Conservation (phyloP, 2,113 vertebrate species). For the Prolemur simus region DNA sequence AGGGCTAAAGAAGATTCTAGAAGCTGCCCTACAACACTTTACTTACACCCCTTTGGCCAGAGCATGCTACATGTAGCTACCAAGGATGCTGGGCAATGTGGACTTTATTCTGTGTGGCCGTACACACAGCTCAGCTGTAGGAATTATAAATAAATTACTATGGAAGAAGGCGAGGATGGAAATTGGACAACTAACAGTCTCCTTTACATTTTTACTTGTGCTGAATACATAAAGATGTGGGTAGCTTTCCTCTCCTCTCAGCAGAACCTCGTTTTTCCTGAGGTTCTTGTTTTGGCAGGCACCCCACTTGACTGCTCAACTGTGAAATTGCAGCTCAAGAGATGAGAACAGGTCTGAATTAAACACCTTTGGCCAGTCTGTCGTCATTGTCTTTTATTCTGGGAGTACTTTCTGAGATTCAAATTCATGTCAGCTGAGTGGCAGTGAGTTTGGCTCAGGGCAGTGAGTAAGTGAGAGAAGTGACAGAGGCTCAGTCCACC, state of each 20-base stretch:
- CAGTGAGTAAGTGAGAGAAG: background rate
- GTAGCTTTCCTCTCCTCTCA: background rate
- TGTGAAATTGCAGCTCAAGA: background rate
- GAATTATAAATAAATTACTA: background rate
- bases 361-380: background rate
- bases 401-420: background rate
- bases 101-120: background rate
- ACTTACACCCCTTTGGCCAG: background rate
- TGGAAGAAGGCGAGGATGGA: background rate
- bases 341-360: background rate
- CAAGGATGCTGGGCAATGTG: background rate
- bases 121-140: background rate
- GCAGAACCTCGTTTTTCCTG: background rate
- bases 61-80: background rate
- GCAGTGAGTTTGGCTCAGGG: background rate
- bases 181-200: background rate
- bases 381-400: background rate
- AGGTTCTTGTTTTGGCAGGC: slow-evolving; percentile 14
- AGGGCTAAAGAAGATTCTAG: slow-evolving; percentile 29
- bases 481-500: background rate
- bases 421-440: background rate
- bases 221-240: background rate
- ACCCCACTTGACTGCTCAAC: slow-evolving; percentile 19
- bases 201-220: background rate
- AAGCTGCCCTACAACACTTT: background rate